Evolutionary conservation across 1,140 invertebrate genomes (phyloP), one percentile per base, ranked within the genome.

Genomic region (Zaprionus kolodkinae): DNA sequence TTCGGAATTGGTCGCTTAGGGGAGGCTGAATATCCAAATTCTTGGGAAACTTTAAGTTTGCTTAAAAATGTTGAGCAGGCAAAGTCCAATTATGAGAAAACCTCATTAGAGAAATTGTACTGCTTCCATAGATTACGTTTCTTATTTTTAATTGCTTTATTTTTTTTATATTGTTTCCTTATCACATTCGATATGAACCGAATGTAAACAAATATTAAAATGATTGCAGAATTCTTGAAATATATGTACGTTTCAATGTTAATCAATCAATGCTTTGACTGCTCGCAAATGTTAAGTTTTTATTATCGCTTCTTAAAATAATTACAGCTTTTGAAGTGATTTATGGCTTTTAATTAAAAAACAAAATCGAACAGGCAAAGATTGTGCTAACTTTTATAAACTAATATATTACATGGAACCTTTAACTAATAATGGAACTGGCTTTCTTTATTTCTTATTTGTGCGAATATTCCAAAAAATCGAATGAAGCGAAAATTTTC

Each of bases 1-100:
- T 60, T 67, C 38, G 56, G 62, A 71, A 50, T 62, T 7, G 48
- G 54, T 61, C 33, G 13, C 38, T 69, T 65, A 56, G 56, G 77
- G 76, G 70, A 62, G 50, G 55, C 9, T 43, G 27, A 7, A 25
- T 15, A 11, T 15, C 11, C 2, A 38, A 57, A 38, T 43, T 12
- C 33, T 55, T 55, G 35, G 3, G 0, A 40, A 55, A 38, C 21
- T 55, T 65, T 54, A 13, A 10, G 17, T 25, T 50, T 50, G 10
- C 11, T 50, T 1, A 11, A 25, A 50, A 50, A 25, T 11, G 6
- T 15, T 17, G 40, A 15, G n/a, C 38, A 6, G 6, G 12, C 27
- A 62, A 10, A n/a, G 6, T 45, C 7, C 40, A 15, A 45, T 45
- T 45, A 45, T 45, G 40, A 7, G 40, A 15, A 15, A 45, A 3